These are phyloP conservation scores for Pelosia muscerda DNA, from an alignment of 2,888 invertebrate genomes.

Conservation along the genomic window DNA sequence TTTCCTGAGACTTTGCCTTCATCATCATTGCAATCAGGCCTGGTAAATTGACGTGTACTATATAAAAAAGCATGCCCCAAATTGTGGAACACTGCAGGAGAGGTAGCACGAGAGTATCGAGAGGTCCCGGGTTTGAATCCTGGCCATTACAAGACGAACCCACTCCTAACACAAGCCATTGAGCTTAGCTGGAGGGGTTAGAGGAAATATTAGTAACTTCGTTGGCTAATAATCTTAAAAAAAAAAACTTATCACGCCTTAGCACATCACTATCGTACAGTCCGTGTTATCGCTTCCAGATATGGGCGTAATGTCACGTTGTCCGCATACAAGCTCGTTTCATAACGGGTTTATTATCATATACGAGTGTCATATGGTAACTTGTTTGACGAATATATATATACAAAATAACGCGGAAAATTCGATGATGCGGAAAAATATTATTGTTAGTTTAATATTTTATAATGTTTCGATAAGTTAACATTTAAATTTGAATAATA, in stretches of 20 bases:
- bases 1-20: no score
- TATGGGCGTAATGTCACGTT: constrained; percentile 11
- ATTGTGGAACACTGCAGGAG: no score
- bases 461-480: neutral
- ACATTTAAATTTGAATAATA: neutral
- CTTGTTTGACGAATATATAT: constrained; percentile 3
- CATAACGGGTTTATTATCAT: constrained; percentile 15
- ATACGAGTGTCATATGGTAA: neutral
- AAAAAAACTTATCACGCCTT: neutral
- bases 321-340: constrained; percentile 10
- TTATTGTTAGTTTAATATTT: neutral
- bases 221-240: no score
- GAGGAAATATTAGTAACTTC: no score
- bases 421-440: neutral
- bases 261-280: neutral
- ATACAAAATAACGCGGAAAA: constrained; percentile 11
- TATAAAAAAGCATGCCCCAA: no score
- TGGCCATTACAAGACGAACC: no score
- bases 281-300: constrained; percentile 6
- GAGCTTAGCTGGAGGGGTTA: no score
- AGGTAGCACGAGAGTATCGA: neutral
- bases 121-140: no score
- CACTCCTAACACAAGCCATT: no score
- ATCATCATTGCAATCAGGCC: no score
- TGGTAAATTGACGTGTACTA: no score